Percentiles rank a stretch among this genome's conserved stretches.
phyloP scores from a whole-genome alignment of 1,140 invertebrate genomes.

The Bombus confusus region DNA sequence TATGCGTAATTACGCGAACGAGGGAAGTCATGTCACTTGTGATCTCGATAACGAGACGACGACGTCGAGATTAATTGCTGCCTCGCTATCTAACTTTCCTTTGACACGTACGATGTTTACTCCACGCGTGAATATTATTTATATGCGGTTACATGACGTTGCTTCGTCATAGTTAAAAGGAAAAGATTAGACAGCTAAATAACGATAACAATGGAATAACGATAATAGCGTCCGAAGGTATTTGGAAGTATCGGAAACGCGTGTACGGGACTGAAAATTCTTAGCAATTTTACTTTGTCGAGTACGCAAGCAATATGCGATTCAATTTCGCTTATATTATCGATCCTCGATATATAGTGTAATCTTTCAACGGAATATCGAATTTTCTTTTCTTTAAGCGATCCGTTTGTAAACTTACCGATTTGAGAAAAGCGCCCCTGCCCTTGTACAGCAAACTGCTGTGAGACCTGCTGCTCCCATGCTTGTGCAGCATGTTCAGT shows the following conservation, averaged over 20 bases:
- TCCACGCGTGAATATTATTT: background rate
- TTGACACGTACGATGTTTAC: background rate
- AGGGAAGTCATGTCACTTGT: constrained; percentile 7
- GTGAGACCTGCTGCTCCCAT: constrained; percentile 56
- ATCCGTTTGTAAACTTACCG: constrained; percentile 64
- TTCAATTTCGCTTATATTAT: background rate
- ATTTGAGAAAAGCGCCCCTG: constrained; percentile 70
- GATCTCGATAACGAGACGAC: constrained; percentile 41
- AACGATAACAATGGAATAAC: background rate
- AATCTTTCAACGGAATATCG: background rate
- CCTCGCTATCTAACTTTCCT: background rate
- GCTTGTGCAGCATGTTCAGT: constrained; percentile 70
- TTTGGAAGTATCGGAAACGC: background rate
- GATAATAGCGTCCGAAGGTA: too few species aligned
- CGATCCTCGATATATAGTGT: background rate
- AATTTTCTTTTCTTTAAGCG: background rate
- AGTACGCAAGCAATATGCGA: too few species aligned
- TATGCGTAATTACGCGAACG: constrained; percentile 46
- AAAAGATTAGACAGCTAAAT: background rate
- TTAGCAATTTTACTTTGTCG: too few species aligned
- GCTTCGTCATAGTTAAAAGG: background rate
- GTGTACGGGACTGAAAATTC: too few species aligned
- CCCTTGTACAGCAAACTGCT: constrained; percentile 62
- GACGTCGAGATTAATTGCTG: background rate
- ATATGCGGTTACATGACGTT: background rate